phyloP scores from a whole-genome alignment of 2,888 invertebrate genomes.

The Phlogophora meticulosa region DNA sequence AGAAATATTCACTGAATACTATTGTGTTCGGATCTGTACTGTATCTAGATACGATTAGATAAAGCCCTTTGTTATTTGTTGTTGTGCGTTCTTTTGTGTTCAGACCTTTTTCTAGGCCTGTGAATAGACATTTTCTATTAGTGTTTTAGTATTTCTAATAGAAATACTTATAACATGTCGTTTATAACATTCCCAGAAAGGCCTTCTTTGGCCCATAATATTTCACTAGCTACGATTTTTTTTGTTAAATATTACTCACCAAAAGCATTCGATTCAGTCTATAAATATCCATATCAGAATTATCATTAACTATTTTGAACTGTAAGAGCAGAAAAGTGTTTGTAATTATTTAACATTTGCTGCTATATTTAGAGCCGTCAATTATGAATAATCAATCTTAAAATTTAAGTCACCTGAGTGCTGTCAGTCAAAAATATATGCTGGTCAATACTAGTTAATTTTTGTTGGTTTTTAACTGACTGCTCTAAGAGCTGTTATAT shows the following conservation, averaged over 20 bases:
- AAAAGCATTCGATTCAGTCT: constrained; percentile 83
- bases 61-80: constrained; percentile 37
- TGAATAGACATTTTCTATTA: constrained; percentile 12
- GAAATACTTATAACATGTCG: too few species aligned
- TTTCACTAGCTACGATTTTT: too few species aligned
- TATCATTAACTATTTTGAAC: constrained; percentile 81
- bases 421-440: too few species aligned
- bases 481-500: too few species aligned
- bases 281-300: constrained; percentile 80
- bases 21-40: constrained; percentile 43
- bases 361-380: too few species aligned
- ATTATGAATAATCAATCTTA: too few species aligned
- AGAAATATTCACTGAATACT: constrained; percentile 39
- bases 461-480: too few species aligned
- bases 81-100: constrained; percentile 22
- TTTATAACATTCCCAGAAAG: too few species aligned
- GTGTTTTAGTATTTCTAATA: background rate
- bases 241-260: constrained; percentile 71
- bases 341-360: background rate
- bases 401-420: too few species aligned
- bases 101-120: constrained; percentile 4
- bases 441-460: too few species aligned
- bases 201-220: too few species aligned
- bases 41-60: constrained; percentile 36
- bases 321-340: constrained; percentile 58